phyloP scores from a whole-genome alignment of 2,888 invertebrate species.

The Lepidocyrtoides sp. region DNA sequence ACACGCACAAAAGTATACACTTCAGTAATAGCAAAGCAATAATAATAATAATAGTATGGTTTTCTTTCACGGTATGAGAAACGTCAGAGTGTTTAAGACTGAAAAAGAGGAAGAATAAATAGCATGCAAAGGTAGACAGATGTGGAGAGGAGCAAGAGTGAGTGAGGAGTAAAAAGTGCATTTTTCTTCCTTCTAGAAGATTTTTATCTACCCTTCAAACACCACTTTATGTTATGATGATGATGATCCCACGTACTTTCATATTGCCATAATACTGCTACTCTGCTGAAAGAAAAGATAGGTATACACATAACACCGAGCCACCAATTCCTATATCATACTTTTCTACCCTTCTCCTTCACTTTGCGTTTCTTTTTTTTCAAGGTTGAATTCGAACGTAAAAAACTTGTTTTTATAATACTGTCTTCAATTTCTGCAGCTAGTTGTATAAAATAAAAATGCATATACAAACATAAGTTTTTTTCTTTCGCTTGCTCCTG shows the following conservation, averaged over 20 bases:
- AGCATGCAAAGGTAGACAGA: neutral
- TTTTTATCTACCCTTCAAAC: constrained; percentile 76
- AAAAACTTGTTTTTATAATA: constrained; percentile 39
- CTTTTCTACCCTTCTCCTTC: constrained; percentile 23
- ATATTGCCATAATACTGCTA: constrained; percentile 15
- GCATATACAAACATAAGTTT: neutral
- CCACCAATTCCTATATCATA: neutral
- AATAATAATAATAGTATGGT: constrained; percentile 43
- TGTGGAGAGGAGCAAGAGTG: neutral
- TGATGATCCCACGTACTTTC: constrained; percentile 58
- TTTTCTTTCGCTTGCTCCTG: constrained; percentile 22
- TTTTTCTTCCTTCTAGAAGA: constrained; percentile 40
- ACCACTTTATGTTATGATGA: constrained; percentile 71
- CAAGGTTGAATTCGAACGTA: constrained; percentile 48
- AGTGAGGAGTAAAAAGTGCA: constrained; percentile 60
- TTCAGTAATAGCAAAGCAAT: neutral
- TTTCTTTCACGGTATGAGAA: constrained; percentile 5
- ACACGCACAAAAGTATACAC: too few species aligned
- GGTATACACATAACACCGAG: neutral
- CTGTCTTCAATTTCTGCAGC: neutral
- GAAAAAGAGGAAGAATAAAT: neutral
- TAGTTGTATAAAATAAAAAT: neutral
- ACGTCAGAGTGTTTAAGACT: constrained; percentile 6
- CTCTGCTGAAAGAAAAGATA: neutral
- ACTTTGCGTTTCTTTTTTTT: neutral